Evolutionary conservation across 2,797 vertebrate genomes (phyloP), one percentile per base, ranked within the genome.

Genomic region (Oreochromis mossambicus): DNA sequence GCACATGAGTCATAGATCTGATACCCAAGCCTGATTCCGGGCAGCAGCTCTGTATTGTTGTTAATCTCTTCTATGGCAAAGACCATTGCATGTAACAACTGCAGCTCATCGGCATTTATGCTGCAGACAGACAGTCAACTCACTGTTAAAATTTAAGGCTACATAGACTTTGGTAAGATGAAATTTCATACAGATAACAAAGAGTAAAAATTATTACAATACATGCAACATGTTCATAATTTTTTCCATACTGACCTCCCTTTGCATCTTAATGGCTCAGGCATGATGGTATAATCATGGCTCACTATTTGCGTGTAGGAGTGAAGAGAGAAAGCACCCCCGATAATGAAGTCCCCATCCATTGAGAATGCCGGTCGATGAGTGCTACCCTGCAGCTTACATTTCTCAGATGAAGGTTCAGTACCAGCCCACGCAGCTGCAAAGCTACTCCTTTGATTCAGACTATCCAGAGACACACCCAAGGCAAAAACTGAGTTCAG

Each of bases 41-140:
- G 93, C 43, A 95, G 86, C 24, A 95, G 90, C 12, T 87, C 61
- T 0, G 87, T 80, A 68, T 86, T 94, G 90, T 92, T 93, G 87
- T 95, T 95, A 17, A 95, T 95, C 56, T 95, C 93, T 8, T 93
- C 87, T 1, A 95, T 89, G 9, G 94, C 88, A 34, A 93, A 95
- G 6, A 92, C 14, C 89, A 94, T 91, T 43, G 93, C 70, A 1
- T 86, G 91, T 4, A 87, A 82, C 6, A 94, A 92, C 55, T 89
- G 92, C 29, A 94, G 77, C 46, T 91, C 91, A 50, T 91, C 91
- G 1, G 75, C 32, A 21, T 87, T 46, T 10, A 94, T 32, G 17
- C 93, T 68, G 63, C 36, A 41, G 36, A 14, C 63, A 68, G 63
- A 68, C 36, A 43, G 5, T 41, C n/a, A 68, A 1, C 4, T 41